A percentile compares a stretch with the other conserved stretches of the same genome.
phyloP scores from a whole-genome alignment of 2,888 invertebrate species.

The Idaea straminata region DNA sequence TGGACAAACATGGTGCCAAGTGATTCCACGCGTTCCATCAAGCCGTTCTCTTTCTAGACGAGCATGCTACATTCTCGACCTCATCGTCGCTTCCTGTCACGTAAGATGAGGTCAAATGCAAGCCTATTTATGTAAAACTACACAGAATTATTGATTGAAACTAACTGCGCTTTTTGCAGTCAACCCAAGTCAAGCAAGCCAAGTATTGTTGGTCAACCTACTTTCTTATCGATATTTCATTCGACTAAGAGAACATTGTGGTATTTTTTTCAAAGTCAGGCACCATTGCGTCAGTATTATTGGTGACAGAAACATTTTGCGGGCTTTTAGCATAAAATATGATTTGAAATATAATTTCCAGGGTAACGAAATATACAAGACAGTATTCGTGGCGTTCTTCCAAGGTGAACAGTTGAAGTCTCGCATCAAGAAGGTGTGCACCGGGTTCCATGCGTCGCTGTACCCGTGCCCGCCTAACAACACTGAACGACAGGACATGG shows the following conservation, averaged over 20 bases:
- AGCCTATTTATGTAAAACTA: too few species aligned
- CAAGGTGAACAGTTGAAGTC: conserved; percentile 96
- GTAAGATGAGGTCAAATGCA: too few species aligned
- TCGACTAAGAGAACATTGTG: background rate
- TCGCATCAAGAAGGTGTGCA: conserved; percentile 95
- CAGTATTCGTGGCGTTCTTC: conserved; percentile 93
- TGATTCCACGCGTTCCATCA: too few species aligned
- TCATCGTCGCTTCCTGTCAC: too few species aligned
- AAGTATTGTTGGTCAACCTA: too few species aligned
- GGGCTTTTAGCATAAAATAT: background rate
- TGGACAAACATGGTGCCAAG: too few species aligned
- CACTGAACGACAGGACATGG: conserved; percentile 92
- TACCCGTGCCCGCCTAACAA: conserved; percentile 95
- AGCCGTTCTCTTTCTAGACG: too few species aligned
- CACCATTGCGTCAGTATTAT: background rate
- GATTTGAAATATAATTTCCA: conserved; percentile 43
- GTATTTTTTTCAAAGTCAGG: background rate
- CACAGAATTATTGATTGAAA: too few species aligned
- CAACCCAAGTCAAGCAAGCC: too few species aligned
- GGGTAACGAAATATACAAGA: conserved; percentile 94
- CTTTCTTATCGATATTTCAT: too few species aligned
- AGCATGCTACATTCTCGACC: too few species aligned
- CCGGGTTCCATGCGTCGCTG: conserved; percentile 94
- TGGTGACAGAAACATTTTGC: background rate
- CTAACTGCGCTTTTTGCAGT: too few species aligned